Base-by-base conservation (phyloP, 2,113 vertebrate species). In the Lamprotornis superbus region DNA sequence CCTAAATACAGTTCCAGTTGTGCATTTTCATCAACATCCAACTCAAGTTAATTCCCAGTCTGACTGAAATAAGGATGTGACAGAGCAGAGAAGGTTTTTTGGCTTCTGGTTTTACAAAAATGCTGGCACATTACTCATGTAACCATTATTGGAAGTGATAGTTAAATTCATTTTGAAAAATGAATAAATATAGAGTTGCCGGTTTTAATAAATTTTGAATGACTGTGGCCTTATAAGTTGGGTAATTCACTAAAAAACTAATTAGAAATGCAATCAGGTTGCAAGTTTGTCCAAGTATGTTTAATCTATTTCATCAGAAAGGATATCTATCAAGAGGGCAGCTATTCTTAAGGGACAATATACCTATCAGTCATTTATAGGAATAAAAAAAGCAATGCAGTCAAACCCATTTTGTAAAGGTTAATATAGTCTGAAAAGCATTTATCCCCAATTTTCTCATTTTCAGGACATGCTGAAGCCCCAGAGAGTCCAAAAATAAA, bases 361-460 rank as follows among this genome's bases (percentile, higher is more conserved):
- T 37, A 90, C 69, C 88, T 93, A 92, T 79, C 87, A 70, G 85
- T 94, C 80, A 83, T 94, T 90, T 92, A 63, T 17, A 69, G 65
- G 64, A 96, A 95, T 60, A 95, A 90, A 96, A 93, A 97, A 97
- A 96, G 97, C 93, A 97, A 90, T 33, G 10, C 73, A 91, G 65
- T 94, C 89, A 96, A 95, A 91, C 91, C 92, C 83, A 93, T 94
- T 95, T 90, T 89, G 77, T 75, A 96, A 98, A 98, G 96, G 97
- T 98, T 97, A 98, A 97, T 93, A 83, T 25, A 95, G 57, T 86
- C 97, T 96, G 75, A 75, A 65, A 97, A 97, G 96, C 92, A 96
- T 96, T 95, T 71, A 96, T 93, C 78, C 94, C 84, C 2, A 94
- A 85, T 97, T 87, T 85, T 60, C 82, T 92, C 67, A 55, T 95